A percentile compares a stretch with the other conserved stretches of the same genome.
phyloP scores from a whole-genome alignment of 2,113 vertebrate species.

The Sorex araneus region DNA sequence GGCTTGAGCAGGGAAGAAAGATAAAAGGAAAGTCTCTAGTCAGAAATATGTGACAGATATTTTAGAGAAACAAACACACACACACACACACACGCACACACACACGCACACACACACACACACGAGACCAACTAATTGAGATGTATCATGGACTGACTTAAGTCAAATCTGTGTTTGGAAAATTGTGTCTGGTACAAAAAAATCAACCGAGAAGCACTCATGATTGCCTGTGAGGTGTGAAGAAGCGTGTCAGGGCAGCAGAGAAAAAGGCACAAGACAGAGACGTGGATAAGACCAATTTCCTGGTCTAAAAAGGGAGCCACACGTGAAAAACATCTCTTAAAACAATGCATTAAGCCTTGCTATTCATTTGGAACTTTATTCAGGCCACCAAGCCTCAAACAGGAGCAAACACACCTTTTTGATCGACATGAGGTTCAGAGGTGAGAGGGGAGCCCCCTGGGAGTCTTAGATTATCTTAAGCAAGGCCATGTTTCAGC shows the following conservation, averaged over 20 bases:
- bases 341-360: neutral
- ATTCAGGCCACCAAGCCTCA: neutral
- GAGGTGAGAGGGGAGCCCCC: neutral
- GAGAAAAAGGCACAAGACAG: neutral
- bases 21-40: neutral
- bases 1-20: neutral
- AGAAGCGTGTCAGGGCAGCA: neutral
- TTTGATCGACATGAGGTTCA: neutral
- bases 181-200: neutral
- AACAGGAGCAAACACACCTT: too few relatives aligned
- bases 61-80: neutral
- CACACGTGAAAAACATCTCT: neutral
- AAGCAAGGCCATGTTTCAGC: neutral
- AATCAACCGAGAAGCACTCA: neutral
- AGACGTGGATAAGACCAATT: too few relatives aligned
- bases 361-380: neutral
- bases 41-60: neutral
- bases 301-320: neutral
- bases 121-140: neutral
- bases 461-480: neutral
- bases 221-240: neutral
- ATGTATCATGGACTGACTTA: neutral
- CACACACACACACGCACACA: neutral
- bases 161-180: neutral
- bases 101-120: too few relatives aligned